Base-by-base conservation (phyloP, 2,113 vertebrate species). In the Microcebus jonahi region DNA sequence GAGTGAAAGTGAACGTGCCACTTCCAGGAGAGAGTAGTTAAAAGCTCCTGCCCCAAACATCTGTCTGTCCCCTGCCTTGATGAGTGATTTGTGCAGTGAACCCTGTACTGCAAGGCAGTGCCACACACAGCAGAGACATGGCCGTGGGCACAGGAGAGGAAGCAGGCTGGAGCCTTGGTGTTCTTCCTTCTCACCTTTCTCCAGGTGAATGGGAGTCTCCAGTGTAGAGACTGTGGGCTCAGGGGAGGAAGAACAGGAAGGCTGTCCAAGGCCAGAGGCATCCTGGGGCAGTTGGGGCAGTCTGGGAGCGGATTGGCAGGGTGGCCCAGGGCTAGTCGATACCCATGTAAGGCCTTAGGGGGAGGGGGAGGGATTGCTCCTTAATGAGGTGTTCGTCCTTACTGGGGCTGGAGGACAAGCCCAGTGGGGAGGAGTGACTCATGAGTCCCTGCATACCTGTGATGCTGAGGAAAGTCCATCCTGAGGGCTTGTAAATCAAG, bases 401-500 rank as follows among this genome's bases (percentile, higher is more conserved):
- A 34, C 23, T 6, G 1, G 13, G 85, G 50, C 34, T 50, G 34
- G 36, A 89, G 61, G 70, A 67, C 34, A 63, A 70, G 77, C 77
- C 61, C 53, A 10, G 0, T 1, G 8, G 18, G 70, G 82, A 85
- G 53, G 12, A 31, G 3, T 98, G 98, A 97, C 65, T 97, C 97
- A 97, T 13, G 45, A 80, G 71, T 48, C 90, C 61, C 89, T 6
- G 27, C 70, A 91, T 61, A 91, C 77, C 70, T 95, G 82, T 42
- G 85, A 53, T 70, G 79, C 36, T 3, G 8, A 71, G 70, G 91
- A 59, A 95, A 93, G 55, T 91, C 67, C 91, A 70, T 63, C 21
- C 50, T 4, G 0, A 70, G 45, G 71, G 2, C n/a, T 92, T 75
- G 42, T 42, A 55, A 0, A 29, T 6, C 1, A 6, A 94, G 82